phyloP scores from a whole-genome alignment of 2,797 vertebrate species.

The Zalophus californianus region DNA sequence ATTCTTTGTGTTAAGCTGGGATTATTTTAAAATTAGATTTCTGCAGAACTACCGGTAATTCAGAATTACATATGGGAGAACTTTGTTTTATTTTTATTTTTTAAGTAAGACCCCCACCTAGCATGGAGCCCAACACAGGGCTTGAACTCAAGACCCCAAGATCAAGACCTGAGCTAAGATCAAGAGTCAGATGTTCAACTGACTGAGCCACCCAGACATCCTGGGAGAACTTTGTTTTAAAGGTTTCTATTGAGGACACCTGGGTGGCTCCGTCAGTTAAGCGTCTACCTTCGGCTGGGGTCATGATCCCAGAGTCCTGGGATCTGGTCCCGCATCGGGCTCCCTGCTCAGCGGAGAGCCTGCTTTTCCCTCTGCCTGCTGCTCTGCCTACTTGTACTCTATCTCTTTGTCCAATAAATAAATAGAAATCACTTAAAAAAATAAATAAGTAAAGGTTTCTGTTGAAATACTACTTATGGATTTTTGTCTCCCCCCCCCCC shows the following conservation, averaged over 20 bases:
- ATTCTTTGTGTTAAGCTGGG: constrained; percentile 51
- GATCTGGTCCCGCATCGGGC: too few relatives aligned
- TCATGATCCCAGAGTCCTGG: too few relatives aligned
- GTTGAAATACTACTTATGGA: neutral
- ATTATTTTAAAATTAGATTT: constrained; percentile 62
- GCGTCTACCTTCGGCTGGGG: too few relatives aligned
- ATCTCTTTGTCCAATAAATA: too few relatives aligned
- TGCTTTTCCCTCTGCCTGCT: too few relatives aligned
- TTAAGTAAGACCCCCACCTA: neutral
- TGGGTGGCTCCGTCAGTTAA: too few relatives aligned
- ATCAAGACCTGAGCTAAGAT: neutral
- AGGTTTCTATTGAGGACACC: neutral
- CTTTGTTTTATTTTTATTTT: neutral
- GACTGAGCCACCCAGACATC: neutral
- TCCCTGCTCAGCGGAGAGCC: too few relatives aligned
- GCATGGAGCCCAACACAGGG: neutral
- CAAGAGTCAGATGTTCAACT: neutral
- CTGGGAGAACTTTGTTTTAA: neutral
- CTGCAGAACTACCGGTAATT: neutral
- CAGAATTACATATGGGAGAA: neutral
- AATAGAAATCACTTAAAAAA: too few relatives aligned
- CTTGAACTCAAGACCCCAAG: neutral
- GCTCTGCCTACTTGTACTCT: too few relatives aligned
- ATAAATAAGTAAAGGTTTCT: constrained; percentile 2
- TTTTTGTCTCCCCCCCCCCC: neutral